Evolutionary conservation across 2,797 vertebrate species (phyloP).

Genomic region (Falco peregrinus): DNA sequence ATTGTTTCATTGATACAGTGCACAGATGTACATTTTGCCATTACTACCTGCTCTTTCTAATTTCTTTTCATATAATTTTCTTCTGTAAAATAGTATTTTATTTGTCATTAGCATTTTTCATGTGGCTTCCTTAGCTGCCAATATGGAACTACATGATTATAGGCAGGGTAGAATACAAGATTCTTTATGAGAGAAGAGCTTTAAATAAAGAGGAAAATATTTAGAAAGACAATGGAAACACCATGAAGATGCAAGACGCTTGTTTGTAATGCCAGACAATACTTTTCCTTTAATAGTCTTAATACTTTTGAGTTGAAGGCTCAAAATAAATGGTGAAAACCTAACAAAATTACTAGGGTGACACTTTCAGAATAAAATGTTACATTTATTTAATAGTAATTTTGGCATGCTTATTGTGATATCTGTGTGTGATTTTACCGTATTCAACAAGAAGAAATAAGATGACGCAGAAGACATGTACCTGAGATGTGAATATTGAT

Average conservation of each 20-base stretch:
- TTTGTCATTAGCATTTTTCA: neutral
- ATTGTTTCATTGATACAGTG: neutral
- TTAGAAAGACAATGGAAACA: neutral
- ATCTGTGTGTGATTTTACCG: neutral
- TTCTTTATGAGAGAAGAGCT: neutral
- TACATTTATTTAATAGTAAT: neutral
- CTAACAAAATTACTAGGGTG: neutral
- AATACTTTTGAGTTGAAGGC: neutral
- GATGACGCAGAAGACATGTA: rapidly evolving
- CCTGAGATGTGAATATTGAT: neutral
- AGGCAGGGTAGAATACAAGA: neutral
- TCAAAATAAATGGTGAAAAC: neutral
- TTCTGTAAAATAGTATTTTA: neutral
- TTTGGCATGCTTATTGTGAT: neutral
- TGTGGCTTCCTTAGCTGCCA: neutral
- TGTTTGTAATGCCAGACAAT: neutral
- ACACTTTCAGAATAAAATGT: neutral
- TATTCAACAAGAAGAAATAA: neutral
- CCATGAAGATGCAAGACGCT: neutral
- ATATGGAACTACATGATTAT: neutral
- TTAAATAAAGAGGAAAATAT: neutral
- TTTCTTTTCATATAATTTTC: neutral
- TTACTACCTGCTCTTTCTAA: neutral
- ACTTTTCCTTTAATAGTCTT: neutral
- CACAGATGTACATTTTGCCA: neutral